Evolutionary conservation across 2,888 invertebrate species (phyloP).

Genomic region (Drosophila mettleri): DNA sequence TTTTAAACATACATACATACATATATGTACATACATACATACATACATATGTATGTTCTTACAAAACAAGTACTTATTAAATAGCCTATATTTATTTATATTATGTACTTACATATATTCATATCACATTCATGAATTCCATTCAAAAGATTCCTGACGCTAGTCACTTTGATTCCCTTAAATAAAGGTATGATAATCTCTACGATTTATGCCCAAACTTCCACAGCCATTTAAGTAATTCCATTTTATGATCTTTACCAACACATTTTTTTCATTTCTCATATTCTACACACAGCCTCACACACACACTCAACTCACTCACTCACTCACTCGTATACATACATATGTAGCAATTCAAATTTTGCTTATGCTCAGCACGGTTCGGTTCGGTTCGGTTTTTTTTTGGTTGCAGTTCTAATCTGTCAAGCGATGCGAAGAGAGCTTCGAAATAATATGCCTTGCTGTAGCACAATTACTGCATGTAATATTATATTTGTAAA

Average conservation of each 20-base stretch:
- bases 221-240: neutral
- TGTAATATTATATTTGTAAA: neutral
- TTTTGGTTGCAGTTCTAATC: constrained; percentile 6
- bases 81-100: too few species aligned
- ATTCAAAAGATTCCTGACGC: too few species aligned
- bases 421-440: neutral
- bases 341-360: neutral
- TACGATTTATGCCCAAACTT: neutral
- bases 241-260: neutral
- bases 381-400: neutral
- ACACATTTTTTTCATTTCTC: neutral
- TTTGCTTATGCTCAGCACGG: neutral
- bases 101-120: too few species aligned
- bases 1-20: too few species aligned
- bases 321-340: neutral
- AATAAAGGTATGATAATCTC: neutral
- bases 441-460: neutral
- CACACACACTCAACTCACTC: neutral
- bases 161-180: too few species aligned
- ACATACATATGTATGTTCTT: too few species aligned
- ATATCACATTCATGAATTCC: too few species aligned
- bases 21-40: too few species aligned
- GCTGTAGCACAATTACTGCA: neutral
- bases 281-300: too few species aligned
- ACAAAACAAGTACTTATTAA: too few species aligned